Evolutionary conservation across 2,797 vertebrate genomes (phyloP).

Genomic region (Enteromius treurensis): DNA sequence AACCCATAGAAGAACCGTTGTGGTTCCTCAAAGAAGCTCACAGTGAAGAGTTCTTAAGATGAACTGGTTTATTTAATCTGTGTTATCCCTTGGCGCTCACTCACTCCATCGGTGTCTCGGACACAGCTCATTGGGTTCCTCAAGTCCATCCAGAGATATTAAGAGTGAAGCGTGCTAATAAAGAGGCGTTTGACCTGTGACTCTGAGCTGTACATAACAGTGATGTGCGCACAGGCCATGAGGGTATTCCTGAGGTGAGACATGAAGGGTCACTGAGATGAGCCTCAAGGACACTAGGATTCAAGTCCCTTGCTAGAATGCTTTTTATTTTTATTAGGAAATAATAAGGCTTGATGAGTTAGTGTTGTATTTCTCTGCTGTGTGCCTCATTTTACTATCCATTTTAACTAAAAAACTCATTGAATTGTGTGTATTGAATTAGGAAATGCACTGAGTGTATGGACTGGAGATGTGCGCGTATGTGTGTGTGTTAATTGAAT

Average conservation of each 20-base stretch:
- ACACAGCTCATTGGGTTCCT: conserved; percentile 15
- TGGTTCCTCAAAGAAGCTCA: background rate
- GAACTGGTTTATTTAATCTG: background rate
- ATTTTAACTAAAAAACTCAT: conserved; percentile 17
- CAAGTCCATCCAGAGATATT: background rate
- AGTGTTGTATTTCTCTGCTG: background rate
- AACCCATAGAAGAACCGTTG: background rate
- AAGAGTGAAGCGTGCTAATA: background rate
- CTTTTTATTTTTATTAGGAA: background rate
- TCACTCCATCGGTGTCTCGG: conserved; percentile 43
- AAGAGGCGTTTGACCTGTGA: background rate
- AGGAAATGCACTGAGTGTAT: background rate
- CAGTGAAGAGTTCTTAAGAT: too few relatives aligned
- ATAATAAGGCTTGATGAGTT: background rate
- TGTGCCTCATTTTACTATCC: conserved; percentile 6
- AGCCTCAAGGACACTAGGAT: conserved; percentile 11
- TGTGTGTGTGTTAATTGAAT: conserved; percentile 46
- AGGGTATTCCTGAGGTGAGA: background rate
- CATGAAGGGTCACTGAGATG: conserved; percentile 38
- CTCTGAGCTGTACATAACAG: conserved; percentile 17
- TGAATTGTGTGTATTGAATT: conserved; percentile 28
- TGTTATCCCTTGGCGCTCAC: background rate
- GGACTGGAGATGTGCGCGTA: background rate
- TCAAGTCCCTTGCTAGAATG: conserved; percentile 15
- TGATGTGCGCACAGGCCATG: background rate